Evolutionary conservation across 2,888 invertebrate genomes (phyloP).

Genomic region (Chydorus sphaericus): DNA sequence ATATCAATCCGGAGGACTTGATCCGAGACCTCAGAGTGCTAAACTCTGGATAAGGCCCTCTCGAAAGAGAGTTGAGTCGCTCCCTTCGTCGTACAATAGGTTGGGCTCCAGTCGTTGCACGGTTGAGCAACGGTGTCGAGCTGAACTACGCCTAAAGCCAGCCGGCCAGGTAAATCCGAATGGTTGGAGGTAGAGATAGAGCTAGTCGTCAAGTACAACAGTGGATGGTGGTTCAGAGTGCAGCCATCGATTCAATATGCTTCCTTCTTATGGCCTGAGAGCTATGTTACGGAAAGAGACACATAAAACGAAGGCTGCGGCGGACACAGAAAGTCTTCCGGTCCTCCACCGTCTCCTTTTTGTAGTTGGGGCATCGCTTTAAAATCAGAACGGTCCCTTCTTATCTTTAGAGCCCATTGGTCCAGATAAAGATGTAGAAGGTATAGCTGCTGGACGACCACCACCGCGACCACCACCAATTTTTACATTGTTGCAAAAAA

Average conservation of each 20-base stretch:
- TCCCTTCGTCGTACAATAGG: conserved; percentile 8
- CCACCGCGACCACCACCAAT: too few species aligned
- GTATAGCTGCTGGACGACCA: too few species aligned
- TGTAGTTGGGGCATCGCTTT: background rate
- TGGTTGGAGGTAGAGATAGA: background rate
- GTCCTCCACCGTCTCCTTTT: background rate
- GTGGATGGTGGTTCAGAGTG: background rate
- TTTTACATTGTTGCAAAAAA: too few species aligned
- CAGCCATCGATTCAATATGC: conserved; percentile 1
- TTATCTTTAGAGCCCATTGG: too few species aligned
- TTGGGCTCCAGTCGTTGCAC: background rate
- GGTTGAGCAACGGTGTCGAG: background rate
- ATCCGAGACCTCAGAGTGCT: background rate
- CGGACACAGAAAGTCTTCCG: background rate
- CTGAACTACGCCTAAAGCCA: background rate
- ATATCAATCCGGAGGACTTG: background rate
- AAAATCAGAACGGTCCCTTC: background rate
- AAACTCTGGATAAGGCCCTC: background rate
- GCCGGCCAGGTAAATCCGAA: background rate
- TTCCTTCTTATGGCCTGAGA: background rate
- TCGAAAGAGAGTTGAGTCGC: background rate
- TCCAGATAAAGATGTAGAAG: too few species aligned
- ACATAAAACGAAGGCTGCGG: background rate
- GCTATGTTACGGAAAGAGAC: background rate
- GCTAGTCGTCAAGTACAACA: background rate